A percentile compares a stretch with the other conserved stretches of the same genome.
Conservation (phyloP, 2,888 invertebrate genomes). For the Macaria liturata region DNA sequence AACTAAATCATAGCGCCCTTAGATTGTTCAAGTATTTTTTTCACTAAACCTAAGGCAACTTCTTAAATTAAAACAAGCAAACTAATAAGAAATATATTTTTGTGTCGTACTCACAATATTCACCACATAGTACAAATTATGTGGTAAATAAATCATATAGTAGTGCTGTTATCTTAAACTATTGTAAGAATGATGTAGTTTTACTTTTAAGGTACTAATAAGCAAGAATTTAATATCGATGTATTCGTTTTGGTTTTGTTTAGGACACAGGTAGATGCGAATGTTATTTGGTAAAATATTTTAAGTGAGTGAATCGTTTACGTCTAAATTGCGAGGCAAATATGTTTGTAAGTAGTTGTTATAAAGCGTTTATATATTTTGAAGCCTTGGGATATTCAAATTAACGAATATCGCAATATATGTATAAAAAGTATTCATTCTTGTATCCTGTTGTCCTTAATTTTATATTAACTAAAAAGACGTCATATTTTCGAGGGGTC, state of each 20-base stretch:
- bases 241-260: conserved; percentile 7
- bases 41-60: too few relatives aligned
- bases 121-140: conserved; percentile 20
- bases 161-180: conserved; percentile 9
- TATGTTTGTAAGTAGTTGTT: too few relatives aligned
- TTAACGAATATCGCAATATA: too few relatives aligned
- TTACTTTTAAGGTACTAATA: neutral
- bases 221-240: neutral
- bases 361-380: too few relatives aligned
- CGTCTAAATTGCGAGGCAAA: neutral
- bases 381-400: too few relatives aligned
- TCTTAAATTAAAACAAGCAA: too few relatives aligned
- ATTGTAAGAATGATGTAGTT: neutral
- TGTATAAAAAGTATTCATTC: too few relatives aligned
- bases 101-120: conserved; percentile 5
- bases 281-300: neutral
- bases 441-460: too few relatives aligned
- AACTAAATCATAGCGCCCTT: too few relatives aligned
- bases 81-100: conserved; percentile 6
- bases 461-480: too few relatives aligned
- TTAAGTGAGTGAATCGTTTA: conserved; percentile 1
- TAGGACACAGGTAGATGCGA: conserved; percentile 4
- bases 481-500: too few relatives aligned
- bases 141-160: conserved; percentile 10
- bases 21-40: too few relatives aligned